Evolutionary conservation across 2,113 vertebrate species (phyloP), one percentile per base, ranked within the genome.

Genomic region (Arvicanthis niloticus): DNA sequence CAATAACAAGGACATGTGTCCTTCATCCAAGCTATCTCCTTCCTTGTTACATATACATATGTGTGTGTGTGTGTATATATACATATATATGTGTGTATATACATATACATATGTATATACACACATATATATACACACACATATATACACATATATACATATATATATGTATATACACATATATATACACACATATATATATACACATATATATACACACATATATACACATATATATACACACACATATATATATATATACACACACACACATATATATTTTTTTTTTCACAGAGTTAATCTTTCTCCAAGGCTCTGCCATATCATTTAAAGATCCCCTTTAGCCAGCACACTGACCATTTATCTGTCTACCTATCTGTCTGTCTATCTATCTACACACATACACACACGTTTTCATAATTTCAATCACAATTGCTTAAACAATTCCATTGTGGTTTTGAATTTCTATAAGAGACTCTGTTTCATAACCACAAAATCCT

Each of bases 401-500:
- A 34, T 31, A 37, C 31, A 16, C 1, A 12, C 2, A 16, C 11
- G 1, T 15, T 65, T 40, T 67, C 86, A 0, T 62, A 45, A 85
- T 89, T 31, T 89, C 34, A 70, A 22, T 73, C 58, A 42, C 40
- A 16, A 62, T 62, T 80, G 75, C 51, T 91, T 53, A 96, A 88
- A 96, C 67, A 84, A 40, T 85, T 68, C 60, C 21, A 42, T 77
- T 40, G 19, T 91, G 7, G 87, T 94, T 75, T 77, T 89, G 58
- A 94, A 89, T 40, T 92, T 72, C 81, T 95, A 31, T 89, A 31
- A 86, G 70, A 85, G 68, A 88, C 53, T 78, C 10, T 87, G 88
- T 29, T 42, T 78, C 19, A 72, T 86, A 82, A 58, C 15, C 16
- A 4, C 76, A 60, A 65, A 88, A 21, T 78, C 37, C 31, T 84